These are phyloP conservation scores for Dryadula phaetusa DNA, from an alignment of 2,888 invertebrate species.

Conservation along the genomic window DNA sequence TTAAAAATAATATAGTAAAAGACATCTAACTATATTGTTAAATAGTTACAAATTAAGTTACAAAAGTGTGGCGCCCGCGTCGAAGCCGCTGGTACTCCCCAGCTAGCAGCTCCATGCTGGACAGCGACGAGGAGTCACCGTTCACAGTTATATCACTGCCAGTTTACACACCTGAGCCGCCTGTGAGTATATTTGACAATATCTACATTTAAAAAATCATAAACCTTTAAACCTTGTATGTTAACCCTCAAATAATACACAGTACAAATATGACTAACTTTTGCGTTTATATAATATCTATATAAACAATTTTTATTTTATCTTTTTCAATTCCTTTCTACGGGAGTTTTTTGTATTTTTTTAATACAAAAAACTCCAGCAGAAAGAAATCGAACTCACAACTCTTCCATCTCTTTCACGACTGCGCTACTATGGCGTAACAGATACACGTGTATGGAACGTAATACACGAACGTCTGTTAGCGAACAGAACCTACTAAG, in stretches of 20 bases:
- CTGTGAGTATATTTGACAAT: slow-evolving; percentile 61
- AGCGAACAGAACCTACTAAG: neutral
- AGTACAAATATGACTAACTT: neutral
- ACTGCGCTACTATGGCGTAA: neutral
- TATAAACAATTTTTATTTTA: too few relatives aligned
- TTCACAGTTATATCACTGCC: slow-evolving; percentile 88
- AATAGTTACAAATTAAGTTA: slow-evolving; percentile 39
- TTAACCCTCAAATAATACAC: neutral
- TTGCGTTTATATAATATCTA: too few relatives aligned
- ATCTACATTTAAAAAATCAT: neutral
- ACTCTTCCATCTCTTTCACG: too few relatives aligned
- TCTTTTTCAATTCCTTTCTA: too few relatives aligned
- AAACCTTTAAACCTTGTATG: neutral
- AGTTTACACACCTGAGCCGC: slow-evolving; percentile 81
- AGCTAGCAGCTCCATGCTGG: slow-evolving; percentile 80
- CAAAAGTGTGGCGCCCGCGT: slow-evolving; percentile 77
- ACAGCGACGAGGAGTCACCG: slow-evolving; percentile 87
- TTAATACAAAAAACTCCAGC: too few relatives aligned
- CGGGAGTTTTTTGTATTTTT: too few relatives aligned
- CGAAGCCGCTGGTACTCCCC: slow-evolving; percentile 76
- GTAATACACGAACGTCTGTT: too few relatives aligned
- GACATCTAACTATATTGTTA: neutral
- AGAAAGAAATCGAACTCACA: too few relatives aligned
- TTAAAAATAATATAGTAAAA: neutral
- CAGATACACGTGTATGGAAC: neutral